Evolutionary conservation across 1,140 invertebrate species (phyloP).

Genomic region (Orchesella cincta): DNA sequence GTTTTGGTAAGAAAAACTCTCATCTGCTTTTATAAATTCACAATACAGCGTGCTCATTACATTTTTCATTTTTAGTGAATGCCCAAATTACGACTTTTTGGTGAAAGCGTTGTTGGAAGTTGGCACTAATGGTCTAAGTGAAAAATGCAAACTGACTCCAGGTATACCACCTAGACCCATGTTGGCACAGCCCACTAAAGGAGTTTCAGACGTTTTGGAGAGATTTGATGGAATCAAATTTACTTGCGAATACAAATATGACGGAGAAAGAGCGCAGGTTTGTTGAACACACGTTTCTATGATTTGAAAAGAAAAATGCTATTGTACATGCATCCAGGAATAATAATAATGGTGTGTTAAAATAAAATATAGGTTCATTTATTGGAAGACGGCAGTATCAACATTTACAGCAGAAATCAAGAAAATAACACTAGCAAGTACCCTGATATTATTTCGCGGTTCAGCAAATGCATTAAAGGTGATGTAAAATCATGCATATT

Average conservation of each 20-base stretch:
- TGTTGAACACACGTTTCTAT: too few species aligned
- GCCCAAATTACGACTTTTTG: conserved; percentile 91
- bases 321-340: too few species aligned
- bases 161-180: conserved; percentile 97
- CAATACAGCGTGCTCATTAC: neutral
- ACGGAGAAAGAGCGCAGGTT: conserved; percentile 96
- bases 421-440: conserved; percentile 98
- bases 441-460: conserved; percentile 86
- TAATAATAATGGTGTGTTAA: too few species aligned
- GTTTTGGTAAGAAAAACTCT: conserved; percentile 72
- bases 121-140: conserved; percentile 75
- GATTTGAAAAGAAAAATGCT: too few species aligned
- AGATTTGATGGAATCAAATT: conserved; percentile 90
- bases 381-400: conserved; percentile 68
- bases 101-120: conserved; percentile 77
- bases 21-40: neutral
- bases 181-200: conserved; percentile 97
- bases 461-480: conserved; percentile 61
- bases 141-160: conserved; percentile 84
- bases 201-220: conserved; percentile 83
- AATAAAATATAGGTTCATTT: conserved; percentile 79
- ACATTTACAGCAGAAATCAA: conserved; percentile 94
- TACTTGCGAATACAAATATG: conserved; percentile 99
- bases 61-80: conserved; percentile 70
- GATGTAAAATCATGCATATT: conserved; percentile 82